Base-by-base conservation (phyloP, 2,797 vertebrate species). In the Cuculus canorus region DNA sequence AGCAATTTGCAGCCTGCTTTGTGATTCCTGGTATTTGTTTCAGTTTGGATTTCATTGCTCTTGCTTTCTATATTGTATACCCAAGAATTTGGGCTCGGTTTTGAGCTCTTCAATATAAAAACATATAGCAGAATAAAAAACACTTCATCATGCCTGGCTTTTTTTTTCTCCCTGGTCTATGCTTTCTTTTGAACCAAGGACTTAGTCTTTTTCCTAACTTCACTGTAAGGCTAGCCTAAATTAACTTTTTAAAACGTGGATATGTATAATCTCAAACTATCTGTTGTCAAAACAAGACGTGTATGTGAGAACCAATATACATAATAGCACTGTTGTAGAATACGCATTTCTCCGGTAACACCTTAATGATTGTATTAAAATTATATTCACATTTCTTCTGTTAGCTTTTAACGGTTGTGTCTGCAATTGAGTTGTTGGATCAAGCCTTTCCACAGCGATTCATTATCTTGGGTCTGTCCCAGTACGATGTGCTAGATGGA, bases 41-140 rank as follows among this genome's bases (percentile, higher is more conserved):
- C 80, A 82, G 77, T 93, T 97, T 82, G 92, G 81, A 92, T 96
- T 91, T 96, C 91, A 91, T 94, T 96, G 94, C 96, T 97, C 28
- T 97, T 91, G 94, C 96, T 97, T 96, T 97, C 92, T 91, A 27
- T 90, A 53, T 97, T 96, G 94, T 97, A 94, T 97, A 96, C 95
- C 94, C 92, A 95, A 97, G 95, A 95, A 96, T 83, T 52, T 70
- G 86, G 86, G 97, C 96, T 98, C 93, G 12, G 63, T 91, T 96
- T 76, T 88, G 97, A 97, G 96, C 96, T 96, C 96, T 90, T 88
- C 95, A 96, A 96, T 96, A 96, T 94, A 87, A 96, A 96, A 96
- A 95, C 96, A 91, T 95, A 97, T 95, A 97, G 85, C 96, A 97
- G 94, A 98, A 98, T 98, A 98, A 98, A 97, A 96, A 88, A 50